A percentile compares a stretch with the other conserved stretches of the same genome.
Conservation (phyloP, 2,113 vertebrate genomes). For the Eudyptes chrysolophus region DNA sequence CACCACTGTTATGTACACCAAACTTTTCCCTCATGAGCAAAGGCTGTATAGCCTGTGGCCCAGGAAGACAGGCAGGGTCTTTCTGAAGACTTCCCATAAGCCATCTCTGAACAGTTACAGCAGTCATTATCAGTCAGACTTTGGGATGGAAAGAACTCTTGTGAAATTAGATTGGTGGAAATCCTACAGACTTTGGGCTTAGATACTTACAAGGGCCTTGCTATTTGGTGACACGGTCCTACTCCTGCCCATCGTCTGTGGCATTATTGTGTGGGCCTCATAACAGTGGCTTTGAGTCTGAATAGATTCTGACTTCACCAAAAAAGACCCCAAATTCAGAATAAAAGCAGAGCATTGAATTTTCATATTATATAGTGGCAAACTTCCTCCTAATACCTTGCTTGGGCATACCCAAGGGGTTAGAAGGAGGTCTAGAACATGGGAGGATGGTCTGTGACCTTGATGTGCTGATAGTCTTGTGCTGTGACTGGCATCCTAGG, state of each 20-base stretch:
- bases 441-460: not conserved
- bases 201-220: not conserved
- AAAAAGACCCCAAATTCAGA: not conserved
- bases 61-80: not conserved
- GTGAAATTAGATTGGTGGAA: not conserved
- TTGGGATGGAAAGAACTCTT: not conserved
- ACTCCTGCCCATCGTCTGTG: not conserved
- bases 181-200: not conserved
- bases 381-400: not conserved
- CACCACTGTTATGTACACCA: rapidly evolving
- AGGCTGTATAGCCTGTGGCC: not conserved
- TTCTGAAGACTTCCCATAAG: not conserved
- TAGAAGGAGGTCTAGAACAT: not conserved
- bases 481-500: not conserved
- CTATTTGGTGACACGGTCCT: not conserved
- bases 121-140: not conserved
- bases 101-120: not conserved
- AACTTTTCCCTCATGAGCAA: not conserved
- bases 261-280: not conserved
- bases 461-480: not conserved
- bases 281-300: rapidly evolving
- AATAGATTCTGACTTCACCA: not conserved
- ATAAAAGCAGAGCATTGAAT: not conserved
- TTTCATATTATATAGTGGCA: not conserved
- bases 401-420: not conserved